Evolutionary conservation across 2,797 vertebrate species (phyloP).

Genomic region (Heteromormyrus szaboi): DNA sequence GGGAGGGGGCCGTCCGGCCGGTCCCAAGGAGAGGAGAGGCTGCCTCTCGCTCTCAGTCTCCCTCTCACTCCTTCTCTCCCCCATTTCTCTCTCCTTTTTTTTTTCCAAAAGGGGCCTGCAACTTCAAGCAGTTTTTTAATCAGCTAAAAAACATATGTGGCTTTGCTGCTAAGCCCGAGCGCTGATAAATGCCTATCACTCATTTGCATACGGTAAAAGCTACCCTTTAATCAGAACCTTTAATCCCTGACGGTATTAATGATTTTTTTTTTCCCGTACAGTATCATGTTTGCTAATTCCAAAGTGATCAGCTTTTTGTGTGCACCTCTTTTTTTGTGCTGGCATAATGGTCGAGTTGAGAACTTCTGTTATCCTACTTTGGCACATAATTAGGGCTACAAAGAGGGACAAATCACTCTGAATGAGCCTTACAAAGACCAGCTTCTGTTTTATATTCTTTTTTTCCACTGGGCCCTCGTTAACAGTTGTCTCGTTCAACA

Average conservation of each 20-base stretch:
- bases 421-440: conserved; percentile 95
- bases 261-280: conserved; percentile 84
- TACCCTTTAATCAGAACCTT: conserved; percentile 99
- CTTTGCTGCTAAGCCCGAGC: conserved; percentile 96
- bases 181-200: conserved; percentile 99
- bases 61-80: conserved; percentile 40
- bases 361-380: conserved; percentile 99
- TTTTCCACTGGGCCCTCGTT: conserved; percentile 66
- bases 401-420: conserved; percentile 98
- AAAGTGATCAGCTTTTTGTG: conserved; percentile 99
- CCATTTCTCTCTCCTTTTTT: conserved; percentile 36
- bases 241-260: conserved; percentile 99
- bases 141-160: conserved; percentile 99
- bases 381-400: conserved; percentile 99
- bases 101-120: conserved; percentile 80
- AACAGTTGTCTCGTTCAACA: conserved; percentile 65
- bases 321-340: conserved; percentile 98
- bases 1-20: conserved; percentile 41
- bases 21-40: conserved; percentile 42
- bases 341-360: conserved; percentile 99
- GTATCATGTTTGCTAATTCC: conserved; percentile 99
- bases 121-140: conserved; percentile 99
- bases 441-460: conserved; percentile 76
- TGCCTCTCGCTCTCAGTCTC: conserved; percentile 58
- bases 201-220: conserved; percentile 99